Conservation (phyloP, 2,113 vertebrate genomes). For the Rattus norvegicus region GRCr8 NC_086021.1:70041501-70042000, state of each 20-base stretch:
- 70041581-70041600: neutral
- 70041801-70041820: slow-evolving; percentile 65
- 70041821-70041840: slow-evolving; percentile 55
- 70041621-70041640: neutral
- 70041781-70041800: slow-evolving; percentile 57
- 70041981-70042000: slow-evolving; percentile 63
- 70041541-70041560: no score
- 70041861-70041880: slow-evolving; percentile 76
- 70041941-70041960: slow-evolving; percentile 74
- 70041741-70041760: slow-evolving; percentile 53
- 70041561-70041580: neutral
- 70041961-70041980: slow-evolving; percentile 69
- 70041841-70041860: slow-evolving; percentile 56
- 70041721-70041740: slow-evolving; percentile 31
- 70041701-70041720: neutral
- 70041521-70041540: no score
- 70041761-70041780: slow-evolving; percentile 57
- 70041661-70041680: neutral
- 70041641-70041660: neutral
- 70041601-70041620: neutral
- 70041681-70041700: neutral
- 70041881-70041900: slow-evolving; percentile 62
- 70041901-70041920: slow-evolving; percentile 64
- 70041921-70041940: slow-evolving; percentile 77
- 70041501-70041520: neutral